Evolutionary conservation across 2,113 vertebrate genomes (phyloP).

Genomic region (Brachyhypopomus gauderio): DNA sequence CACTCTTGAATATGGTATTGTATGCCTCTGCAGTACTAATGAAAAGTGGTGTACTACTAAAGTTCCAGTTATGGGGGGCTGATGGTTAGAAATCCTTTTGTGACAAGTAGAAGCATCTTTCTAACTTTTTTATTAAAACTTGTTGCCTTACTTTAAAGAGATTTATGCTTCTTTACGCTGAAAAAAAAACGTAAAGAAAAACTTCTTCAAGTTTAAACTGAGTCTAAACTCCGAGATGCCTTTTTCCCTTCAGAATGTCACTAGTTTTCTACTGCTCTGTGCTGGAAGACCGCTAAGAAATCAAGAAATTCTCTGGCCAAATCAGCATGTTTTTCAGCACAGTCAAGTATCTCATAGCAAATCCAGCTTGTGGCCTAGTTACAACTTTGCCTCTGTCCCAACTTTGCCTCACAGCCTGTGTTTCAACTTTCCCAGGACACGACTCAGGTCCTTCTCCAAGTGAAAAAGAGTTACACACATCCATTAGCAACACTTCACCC

Average conservation of each 20-base stretch:
- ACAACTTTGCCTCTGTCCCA: not conserved
- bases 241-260: no score
- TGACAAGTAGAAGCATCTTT: no score
- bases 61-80: no score
- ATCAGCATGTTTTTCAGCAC: not conserved
- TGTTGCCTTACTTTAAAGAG: no score
- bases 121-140: no score
- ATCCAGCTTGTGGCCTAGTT: slow-evolving; percentile 2
- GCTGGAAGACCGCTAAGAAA: not conserved
- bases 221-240: no score
- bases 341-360: not conserved
- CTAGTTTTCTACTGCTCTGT: not conserved
- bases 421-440: slow-evolving; percentile 24
- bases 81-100: no score
- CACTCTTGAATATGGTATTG: no score
- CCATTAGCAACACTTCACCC: slow-evolving; percentile 60
- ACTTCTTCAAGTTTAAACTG: not conserved
- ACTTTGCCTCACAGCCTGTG: slow-evolving; percentile 12
- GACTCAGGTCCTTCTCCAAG: slow-evolving; percentile 50
- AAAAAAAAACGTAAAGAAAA: not conserved
- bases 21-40: no score
- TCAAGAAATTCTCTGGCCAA: not conserved
- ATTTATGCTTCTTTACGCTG: no score
- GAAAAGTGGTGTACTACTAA: no score
- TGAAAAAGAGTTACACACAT: slow-evolving; percentile 52